Base-by-base conservation (phyloP, 35 echinoderm and acorn worm species). In the Stichopus chloronotus region DNA sequence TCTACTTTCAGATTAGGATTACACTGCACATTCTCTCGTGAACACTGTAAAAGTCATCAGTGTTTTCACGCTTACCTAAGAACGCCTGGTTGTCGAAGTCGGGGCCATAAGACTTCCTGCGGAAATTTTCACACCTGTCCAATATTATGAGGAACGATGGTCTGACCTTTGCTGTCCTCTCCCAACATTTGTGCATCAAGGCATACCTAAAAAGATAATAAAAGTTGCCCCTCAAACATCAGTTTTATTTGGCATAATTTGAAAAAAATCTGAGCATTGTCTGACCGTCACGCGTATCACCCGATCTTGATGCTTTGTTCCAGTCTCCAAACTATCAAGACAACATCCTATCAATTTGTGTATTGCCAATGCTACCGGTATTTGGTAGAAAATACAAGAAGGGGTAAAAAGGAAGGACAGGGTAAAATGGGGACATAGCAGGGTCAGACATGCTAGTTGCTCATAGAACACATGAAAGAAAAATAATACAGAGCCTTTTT, bases 181-280 rank as follows among this genome's bases (percentile, higher is more conserved):
- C 90, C 97, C 95, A 96, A 89, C 95, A 98, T 83, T 94, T 94
- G 5, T 86, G 83, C 97, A 98, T 98, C 43, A 98, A 82, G 11
- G 94, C 54, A 81, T 98, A 93, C 81, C 97, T 98, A 79, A 12
- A 92, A 77, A 56, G 79, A 21, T 23, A 7, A 21, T 23, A 7
- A 83, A 6, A 88, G 30, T 43, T 43, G 30, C 30, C 30, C 30
- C 10, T 56, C 11, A 87, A 8, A 53, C 21, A 21, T 22, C 53
- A 92, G 7, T 84, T 25, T 30, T 6, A 13, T 56, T 53, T 16
- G 23, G 30, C 12, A 71, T 63, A 52, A 6, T 30, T 5, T 65
- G 59, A 24, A 57, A 53, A 68, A 13, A 23, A 19, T 11, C 9
- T 9, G 11, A 8, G 9, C 11, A 13, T 11, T 53, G 8, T 13